Conservation (phyloP, 1,140 invertebrate species). For the Drosophila hydei region DNA sequence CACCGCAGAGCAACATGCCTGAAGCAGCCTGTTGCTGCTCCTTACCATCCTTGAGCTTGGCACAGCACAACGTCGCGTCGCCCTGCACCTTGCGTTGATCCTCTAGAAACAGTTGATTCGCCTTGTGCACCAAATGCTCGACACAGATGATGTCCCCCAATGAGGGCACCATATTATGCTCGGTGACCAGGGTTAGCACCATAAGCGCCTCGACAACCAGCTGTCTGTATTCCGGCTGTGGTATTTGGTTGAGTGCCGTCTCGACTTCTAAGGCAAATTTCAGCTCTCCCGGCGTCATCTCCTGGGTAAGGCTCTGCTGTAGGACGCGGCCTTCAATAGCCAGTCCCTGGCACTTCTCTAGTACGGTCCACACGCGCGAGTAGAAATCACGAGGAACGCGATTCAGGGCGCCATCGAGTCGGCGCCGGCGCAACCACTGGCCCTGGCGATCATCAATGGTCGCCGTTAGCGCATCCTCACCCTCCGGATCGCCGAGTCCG, state of each 20-base stretch:
- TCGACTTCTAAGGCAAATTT: slow-evolving; percentile 99
- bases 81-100: slow-evolving; percentile 95
- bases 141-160: slow-evolving; percentile 94
- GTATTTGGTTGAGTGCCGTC: slow-evolving; percentile 98
- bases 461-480: slow-evolving; percentile 84
- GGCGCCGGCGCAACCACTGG: slow-evolving; percentile 96
- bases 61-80: slow-evolving; percentile 96
- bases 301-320: slow-evolving; percentile 95
- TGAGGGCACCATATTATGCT: slow-evolving; percentile 91
- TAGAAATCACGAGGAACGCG: slow-evolving; percentile 98
- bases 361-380: slow-evolving; percentile 94
- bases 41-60: slow-evolving; percentile 87
- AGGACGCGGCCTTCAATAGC: slow-evolving; percentile 95
- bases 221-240: slow-evolving; percentile 99
- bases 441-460: slow-evolving; percentile 92
- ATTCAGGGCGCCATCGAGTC: slow-evolving; percentile 98
- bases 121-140: slow-evolving; percentile 96
- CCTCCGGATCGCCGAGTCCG: slow-evolving; percentile 87
- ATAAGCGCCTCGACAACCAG: slow-evolving; percentile 98
- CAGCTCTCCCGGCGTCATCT: slow-evolving; percentile 99
- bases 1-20: slow-evolving; percentile 92
- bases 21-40: slow-evolving; percentile 86
- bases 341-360: slow-evolving; percentile 96
- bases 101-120: slow-evolving; percentile 97
- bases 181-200: slow-evolving; percentile 96